Base-by-base conservation (phyloP, 2,113 vertebrate species). In the Brachirus orientalis region DNA sequence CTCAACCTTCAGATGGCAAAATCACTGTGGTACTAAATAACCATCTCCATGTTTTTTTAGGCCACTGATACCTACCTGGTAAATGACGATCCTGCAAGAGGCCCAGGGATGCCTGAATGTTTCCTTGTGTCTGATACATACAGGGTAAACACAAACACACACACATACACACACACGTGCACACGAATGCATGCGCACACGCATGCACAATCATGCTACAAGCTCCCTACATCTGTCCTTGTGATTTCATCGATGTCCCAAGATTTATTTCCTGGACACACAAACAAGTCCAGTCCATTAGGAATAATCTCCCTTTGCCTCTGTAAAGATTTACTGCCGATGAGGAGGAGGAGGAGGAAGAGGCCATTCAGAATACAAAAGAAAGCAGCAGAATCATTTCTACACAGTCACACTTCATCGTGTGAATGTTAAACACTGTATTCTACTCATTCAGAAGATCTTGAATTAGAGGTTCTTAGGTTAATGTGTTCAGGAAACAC, bases 61-160 rank as follows among this genome's bases (percentile, higher is more conserved):
- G 92, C 92, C 86, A 92, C 92, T 60, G 93, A 94, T 89, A 90
- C 91, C 55, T 94, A 93, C 88, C 87, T 93, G 92, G 91, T 93
- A 72, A 93, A 93, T 83, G 91, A 94, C 84, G 93, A 93, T 85
- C 88, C 90, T 61, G 77, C 89, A 53, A 78, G 92, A 92, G 92
- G 89, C 67, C 91, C 90, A 19, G 93, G 91, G 70, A 92, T 94
- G 90, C 91, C 93, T 51, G 93, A 94, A 80, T 93, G 92, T 84
- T 94, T 94, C 89, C 92, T 93, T 33, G 92, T 94, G 75, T 93
- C 93, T 28, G 93, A 94, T 60, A 91, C 93, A 51, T 94, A 93
- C 71, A 91, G 93, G 92, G 92, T 94, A 94, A 52, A 85, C 16
- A 72, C 20, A 72, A 28, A 67, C 58, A 83, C 69, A 65, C 79